Percentiles rank a stretch among this genome's conserved stretches.
Conservation (phyloP, 2,113 vertebrate genomes). For the Numida meleagris region DNA sequence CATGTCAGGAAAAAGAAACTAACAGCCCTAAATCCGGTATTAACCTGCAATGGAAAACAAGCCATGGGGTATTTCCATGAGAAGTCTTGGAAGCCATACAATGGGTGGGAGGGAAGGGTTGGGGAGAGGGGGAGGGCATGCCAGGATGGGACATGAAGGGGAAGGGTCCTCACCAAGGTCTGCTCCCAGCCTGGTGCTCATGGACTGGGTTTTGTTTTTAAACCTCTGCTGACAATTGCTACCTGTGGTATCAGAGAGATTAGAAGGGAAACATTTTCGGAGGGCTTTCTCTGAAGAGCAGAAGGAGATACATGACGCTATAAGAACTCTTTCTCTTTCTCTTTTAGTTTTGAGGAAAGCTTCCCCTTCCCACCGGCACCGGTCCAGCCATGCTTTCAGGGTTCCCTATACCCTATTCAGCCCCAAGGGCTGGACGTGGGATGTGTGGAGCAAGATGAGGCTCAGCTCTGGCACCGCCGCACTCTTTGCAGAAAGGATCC, state of each 20-base stretch:
- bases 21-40: slow-evolving; percentile 60
- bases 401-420: not conserved
- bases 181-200: slow-evolving; percentile 44
- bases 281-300: not conserved
- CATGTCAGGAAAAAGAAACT: slow-evolving; percentile 59
- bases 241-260: not conserved
- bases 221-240: slow-evolving; percentile 42
- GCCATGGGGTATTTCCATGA: slow-evolving; percentile 75
- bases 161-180: slow-evolving; percentile 40
- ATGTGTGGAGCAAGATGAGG: not conserved
- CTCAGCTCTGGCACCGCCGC: not conserved
- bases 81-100: slow-evolving; percentile 69
- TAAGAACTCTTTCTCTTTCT: not conserved
- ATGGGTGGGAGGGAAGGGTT: slow-evolving; percentile 29
- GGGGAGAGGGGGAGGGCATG: not conserved
- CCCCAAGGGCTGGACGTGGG: not conserved
- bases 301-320: accelerated
- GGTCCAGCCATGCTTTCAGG: not conserved
- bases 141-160: not conserved
- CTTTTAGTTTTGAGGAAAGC: not conserved
- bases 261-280: not conserved
- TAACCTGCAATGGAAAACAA: slow-evolving; percentile 67
- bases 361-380: not conserved
- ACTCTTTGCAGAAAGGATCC: not conserved
- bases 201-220: slow-evolving; percentile 57